Evolutionary conservation across 2,113 vertebrate genomes (phyloP).

Genomic region (Nettapus auritus): DNA sequence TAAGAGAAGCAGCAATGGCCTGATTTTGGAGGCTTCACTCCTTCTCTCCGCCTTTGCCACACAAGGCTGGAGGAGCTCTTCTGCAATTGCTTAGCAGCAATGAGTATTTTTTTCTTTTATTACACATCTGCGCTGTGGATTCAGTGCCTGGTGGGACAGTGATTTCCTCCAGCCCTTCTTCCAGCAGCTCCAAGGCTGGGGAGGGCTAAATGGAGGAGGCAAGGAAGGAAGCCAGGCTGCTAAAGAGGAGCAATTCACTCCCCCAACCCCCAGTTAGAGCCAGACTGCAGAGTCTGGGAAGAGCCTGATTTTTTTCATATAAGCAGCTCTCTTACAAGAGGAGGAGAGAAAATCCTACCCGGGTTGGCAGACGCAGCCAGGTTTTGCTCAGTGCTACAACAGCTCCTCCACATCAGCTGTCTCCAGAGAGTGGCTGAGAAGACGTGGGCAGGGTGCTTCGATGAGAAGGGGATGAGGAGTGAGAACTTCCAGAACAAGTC

Average conservation of each 20-base stretch:
- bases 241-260: neutral
- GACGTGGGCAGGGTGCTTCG: neutral
- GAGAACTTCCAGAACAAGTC: neutral
- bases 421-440: neutral
- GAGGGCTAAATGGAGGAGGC: neutral
- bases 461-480: neutral
- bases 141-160: neutral
- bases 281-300: neutral
- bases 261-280: neutral
- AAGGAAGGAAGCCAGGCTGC: neutral
- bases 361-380: neutral
- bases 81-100: neutral
- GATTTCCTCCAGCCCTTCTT: neutral
- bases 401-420: neutral
- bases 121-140: neutral
- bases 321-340: neutral
- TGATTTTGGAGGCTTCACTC: neutral
- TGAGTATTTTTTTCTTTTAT: neutral
- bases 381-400: neutral
- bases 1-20: neutral
- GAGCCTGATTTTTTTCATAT: neutral
- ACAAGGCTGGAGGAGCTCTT: neutral
- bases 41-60: neutral
- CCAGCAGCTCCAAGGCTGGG: neutral
- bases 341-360: neutral